These are phyloP conservation scores for Aphis gossypii DNA, from an alignment of 1,140 invertebrate genomes.

Conservation along the genomic window DNA sequence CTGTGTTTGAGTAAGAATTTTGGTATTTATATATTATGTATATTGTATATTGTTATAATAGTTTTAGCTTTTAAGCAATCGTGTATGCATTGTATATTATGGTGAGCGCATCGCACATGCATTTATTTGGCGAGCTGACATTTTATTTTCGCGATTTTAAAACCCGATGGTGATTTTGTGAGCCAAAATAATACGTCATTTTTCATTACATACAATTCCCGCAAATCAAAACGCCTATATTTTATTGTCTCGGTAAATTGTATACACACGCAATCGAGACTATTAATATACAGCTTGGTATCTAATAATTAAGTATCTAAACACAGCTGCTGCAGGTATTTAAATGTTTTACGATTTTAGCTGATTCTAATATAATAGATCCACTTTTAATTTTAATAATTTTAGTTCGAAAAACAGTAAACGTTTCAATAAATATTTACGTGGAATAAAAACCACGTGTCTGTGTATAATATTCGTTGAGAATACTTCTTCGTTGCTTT, in stretches of 20 bases:
- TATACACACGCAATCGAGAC: not conserved
- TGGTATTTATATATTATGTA: slow-evolving; percentile 1
- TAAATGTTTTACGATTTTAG: not conserved
- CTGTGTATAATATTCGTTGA: too few species aligned
- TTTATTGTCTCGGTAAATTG: not conserved
- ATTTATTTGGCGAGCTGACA: not conserved
- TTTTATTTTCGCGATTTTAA: not conserved
- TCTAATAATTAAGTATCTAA: not conserved
- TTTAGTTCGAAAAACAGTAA: not conserved
- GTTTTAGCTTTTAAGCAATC: not conserved
- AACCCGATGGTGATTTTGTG: not conserved
- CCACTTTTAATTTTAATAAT: not conserved
- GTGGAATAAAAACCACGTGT: not conserved
- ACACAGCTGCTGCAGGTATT: not conserved
- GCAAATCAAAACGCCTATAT: slow-evolving; percentile 1
- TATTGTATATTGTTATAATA: not conserved
- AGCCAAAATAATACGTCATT: not conserved
- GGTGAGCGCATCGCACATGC: not conserved
- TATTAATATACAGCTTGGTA: not conserved
- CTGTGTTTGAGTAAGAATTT: slow-evolving; percentile 1
- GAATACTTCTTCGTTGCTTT: not conserved
- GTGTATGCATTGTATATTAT: not conserved
- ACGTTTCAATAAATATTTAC: not conserved
- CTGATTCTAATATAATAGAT: not conserved
- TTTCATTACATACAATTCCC: not conserved